Evolutionary conservation across 2,113 vertebrate genomes (phyloP).

Genomic region (Notechis scutatus): DNA sequence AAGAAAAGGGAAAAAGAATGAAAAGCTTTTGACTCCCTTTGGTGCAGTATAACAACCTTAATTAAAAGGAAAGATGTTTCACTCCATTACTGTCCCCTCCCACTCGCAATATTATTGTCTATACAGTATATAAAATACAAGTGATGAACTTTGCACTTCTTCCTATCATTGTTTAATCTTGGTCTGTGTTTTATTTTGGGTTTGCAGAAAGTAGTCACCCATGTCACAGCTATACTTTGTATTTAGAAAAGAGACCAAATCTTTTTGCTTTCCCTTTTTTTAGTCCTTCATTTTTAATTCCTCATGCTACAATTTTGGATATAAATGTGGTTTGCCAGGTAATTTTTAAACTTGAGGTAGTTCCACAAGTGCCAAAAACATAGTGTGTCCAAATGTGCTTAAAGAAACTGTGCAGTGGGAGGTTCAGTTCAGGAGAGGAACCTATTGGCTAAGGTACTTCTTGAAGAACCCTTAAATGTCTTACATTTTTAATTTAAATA

Average conservation of each 20-base stretch:
- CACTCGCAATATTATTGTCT: neutral
- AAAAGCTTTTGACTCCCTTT: too few relatives aligned
- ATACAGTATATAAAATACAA: neutral
- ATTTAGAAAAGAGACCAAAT: neutral
- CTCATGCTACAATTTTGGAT: neutral
- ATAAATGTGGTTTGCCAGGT: neutral
- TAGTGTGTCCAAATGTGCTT: neutral
- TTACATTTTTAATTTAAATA: neutral
- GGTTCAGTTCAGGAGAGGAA: neutral
- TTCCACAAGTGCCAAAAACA: neutral
- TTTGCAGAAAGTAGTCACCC: neutral
- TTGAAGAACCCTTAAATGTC: neutral
- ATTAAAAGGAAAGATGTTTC: neutral
- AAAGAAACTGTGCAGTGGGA: neutral
- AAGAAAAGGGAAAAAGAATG: too few relatives aligned
- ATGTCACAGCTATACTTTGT: neutral
- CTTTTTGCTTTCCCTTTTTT: neutral
- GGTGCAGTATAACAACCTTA: neutral
- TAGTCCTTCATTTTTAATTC: neutral
- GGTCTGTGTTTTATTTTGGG: neutral
- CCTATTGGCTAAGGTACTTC: neutral
- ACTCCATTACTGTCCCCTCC: neutral
- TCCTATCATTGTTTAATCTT: neutral
- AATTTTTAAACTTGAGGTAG: neutral
- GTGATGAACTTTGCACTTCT: neutral